These are phyloP conservation scores for Thamnophis sirtalis DNA, from an alignment of 2,113 vertebrate genomes.

Conservation along the genomic window DNA sequence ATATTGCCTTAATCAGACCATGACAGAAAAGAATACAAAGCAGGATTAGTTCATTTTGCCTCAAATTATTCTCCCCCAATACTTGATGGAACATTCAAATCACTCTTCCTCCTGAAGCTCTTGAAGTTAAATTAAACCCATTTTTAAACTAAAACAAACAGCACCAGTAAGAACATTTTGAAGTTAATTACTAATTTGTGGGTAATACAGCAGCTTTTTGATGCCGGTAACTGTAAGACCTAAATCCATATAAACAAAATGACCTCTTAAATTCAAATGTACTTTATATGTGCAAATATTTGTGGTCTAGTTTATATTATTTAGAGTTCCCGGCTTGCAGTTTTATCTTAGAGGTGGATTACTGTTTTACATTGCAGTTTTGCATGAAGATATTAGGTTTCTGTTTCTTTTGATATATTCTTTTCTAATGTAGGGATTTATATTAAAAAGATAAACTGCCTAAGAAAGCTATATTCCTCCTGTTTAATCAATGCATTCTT, in stretches of 20 bases:
- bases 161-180: conserved; percentile 27
- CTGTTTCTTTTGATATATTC: conserved; percentile 12
- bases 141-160: conserved; percentile 34
- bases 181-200: conserved; percentile 30
- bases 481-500: conserved; percentile 8
- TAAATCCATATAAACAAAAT: conserved; percentile 23
- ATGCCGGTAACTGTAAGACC: conserved; percentile 16
- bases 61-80: conserved; percentile 41
- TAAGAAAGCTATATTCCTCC: neutral
- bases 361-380: conserved; percentile 23
- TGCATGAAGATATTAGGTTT: conserved; percentile 7
- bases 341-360: neutral
- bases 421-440: neutral
- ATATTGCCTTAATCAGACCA: conserved; percentile 18
- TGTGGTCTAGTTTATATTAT: conserved; percentile 12
- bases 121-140: conserved; percentile 39
- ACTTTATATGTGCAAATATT: conserved; percentile 26
- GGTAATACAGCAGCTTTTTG: neutral
- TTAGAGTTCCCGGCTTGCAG: neutral
- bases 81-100: conserved; percentile 32
- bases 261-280: conserved; percentile 20
- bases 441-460: neutral
- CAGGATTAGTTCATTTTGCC: conserved; percentile 28
- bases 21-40: conserved; percentile 36
- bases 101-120: conserved; percentile 21